phyloP scores from a whole-genome alignment of 2,888 invertebrate species.

The Pterostichus niger region DNA sequence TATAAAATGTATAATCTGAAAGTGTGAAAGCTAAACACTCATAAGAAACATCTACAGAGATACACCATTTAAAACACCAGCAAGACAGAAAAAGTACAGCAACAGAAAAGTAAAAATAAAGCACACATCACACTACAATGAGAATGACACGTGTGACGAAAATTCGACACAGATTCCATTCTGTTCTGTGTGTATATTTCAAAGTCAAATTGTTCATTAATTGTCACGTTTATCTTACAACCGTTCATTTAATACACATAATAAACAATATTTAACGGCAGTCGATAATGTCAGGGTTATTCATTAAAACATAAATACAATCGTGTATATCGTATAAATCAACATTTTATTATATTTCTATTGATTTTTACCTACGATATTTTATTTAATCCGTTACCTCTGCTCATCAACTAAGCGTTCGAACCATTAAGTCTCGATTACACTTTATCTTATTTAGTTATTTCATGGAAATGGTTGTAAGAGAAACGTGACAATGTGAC shows the following conservation, averaged over 20 bases:
- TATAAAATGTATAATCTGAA: slow-evolving; percentile 17
- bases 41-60: slow-evolving; percentile 61
- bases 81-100: slow-evolving; percentile 56
- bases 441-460: too few relatives aligned
- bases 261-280: background rate
- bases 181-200: slow-evolving; percentile 3
- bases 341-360: too few relatives aligned
- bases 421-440: too few relatives aligned
- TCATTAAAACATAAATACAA: background rate
- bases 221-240: slow-evolving; percentile 14
- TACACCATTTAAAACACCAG: slow-evolving; percentile 62
- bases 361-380: too few relatives aligned
- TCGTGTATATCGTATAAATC: too few relatives aligned
- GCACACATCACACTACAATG: slow-evolving; percentile 64
- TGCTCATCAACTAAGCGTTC: too few relatives aligned
- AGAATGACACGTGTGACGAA: slow-evolving; percentile 54
- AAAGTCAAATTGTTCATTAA: background rate
- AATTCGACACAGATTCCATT: background rate
- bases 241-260: background rate
- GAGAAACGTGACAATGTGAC: too few relatives aligned
- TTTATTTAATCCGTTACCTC: too few relatives aligned
- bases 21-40: slow-evolving; percentile 35
- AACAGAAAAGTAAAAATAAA: slow-evolving; percentile 54
- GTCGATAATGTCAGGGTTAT: slow-evolving; percentile 6
- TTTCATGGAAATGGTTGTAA: too few relatives aligned